Conservation (phyloP, 2,797 vertebrate species). For the Psittacula derbiana region DNA sequence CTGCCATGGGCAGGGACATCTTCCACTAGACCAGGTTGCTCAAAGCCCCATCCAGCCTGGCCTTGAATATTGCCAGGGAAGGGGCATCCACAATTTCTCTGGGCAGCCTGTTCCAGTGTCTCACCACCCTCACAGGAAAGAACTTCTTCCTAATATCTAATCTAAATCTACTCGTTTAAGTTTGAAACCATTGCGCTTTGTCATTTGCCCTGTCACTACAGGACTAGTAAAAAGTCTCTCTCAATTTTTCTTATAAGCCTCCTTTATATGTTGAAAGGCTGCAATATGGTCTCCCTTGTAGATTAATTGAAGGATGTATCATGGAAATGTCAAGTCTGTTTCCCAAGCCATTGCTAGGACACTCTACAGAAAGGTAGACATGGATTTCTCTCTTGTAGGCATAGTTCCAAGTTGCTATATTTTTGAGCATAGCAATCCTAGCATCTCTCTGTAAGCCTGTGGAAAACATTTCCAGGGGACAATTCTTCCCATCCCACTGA, state of each 20-base stretch:
- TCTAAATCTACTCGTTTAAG: neutral
- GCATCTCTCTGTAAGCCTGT: neutral
- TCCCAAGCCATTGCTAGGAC: neutral
- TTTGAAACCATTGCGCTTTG: neutral
- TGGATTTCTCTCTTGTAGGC: neutral
- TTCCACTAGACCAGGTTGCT: neutral
- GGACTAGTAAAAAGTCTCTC: neutral
- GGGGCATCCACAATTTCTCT: neutral
- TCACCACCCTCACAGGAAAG: neutral
- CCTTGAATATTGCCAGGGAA: neutral
- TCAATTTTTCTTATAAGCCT: neutral
- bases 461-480: neutral
- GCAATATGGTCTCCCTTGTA: neutral
- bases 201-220: neutral
- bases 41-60: neutral
- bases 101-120: rapidly evolving
- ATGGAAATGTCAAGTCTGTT: neutral
- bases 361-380: neutral
- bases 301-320: neutral
- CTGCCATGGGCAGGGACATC: neutral
- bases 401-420: neutral
- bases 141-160: neutral
- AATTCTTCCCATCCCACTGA: neutral
- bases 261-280: neutral
- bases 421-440: neutral